Evolutionary conservation across 2,888 invertebrate species (phyloP).

Genomic region (Calliphora vomitoria): DNA sequence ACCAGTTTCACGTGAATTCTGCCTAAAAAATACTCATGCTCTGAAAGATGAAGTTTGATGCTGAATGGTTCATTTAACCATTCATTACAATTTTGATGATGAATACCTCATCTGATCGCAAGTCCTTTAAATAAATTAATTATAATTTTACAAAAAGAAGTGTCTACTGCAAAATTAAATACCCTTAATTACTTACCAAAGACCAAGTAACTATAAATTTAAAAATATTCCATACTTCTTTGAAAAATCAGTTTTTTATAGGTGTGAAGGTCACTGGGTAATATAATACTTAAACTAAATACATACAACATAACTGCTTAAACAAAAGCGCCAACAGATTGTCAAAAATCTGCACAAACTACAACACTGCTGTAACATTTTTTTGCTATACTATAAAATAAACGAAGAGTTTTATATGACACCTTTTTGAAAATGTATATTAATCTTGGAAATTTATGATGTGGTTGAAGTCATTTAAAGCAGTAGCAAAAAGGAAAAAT

Average conservation of each 20-base stretch:
- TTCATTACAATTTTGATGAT: neutral
- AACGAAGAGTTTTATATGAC: conserved; percentile 62
- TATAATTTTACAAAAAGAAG: neutral
- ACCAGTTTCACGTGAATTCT: too few relatives aligned
- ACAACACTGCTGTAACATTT: neutral
- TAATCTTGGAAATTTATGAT: conserved; percentile 72
- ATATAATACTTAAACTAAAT: conserved; percentile 53
- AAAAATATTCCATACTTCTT: neutral
- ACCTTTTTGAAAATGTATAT: conserved; percentile 66
- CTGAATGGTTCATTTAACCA: too few relatives aligned
- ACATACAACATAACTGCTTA: neutral
- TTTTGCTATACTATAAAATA: neutral
- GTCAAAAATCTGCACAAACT: conserved; percentile 8
- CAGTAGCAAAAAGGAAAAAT: conserved; percentile 54
- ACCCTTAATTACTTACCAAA: conserved; percentile 17
- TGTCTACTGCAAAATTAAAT: neutral
- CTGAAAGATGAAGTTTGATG: too few relatives aligned
- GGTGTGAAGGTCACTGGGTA: conserved; percentile 70
- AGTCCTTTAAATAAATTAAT: neutral
- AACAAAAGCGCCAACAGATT: conserved; percentile 45
- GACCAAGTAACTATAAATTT: conserved; percentile 6
- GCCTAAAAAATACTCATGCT: too few relatives aligned
- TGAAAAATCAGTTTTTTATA: conserved; percentile 25
- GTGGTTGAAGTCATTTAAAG: conserved; percentile 55
- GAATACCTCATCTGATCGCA: too few relatives aligned